These are phyloP conservation scores for Hydriomena furcata DNA, from an alignment of 2,888 invertebrate species.

Conservation along the genomic window DNA sequence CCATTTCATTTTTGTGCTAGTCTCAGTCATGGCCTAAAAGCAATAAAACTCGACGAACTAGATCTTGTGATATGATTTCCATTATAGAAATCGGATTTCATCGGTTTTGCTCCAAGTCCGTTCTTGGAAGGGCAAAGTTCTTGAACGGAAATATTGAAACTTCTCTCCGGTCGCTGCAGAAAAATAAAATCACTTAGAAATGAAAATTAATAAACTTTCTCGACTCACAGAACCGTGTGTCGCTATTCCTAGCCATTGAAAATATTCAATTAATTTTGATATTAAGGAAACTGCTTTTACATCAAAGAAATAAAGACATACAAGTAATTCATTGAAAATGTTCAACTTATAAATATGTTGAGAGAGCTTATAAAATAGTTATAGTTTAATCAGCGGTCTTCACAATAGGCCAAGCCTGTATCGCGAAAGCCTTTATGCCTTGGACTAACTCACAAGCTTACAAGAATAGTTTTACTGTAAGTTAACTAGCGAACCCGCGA, in stretches of 20 bases:
- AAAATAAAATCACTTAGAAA: slow-evolving; percentile 13
- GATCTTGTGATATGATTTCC: not conserved
- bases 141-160: slow-evolving; percentile 19
- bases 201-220: slow-evolving; percentile 16
- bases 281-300: not conserved
- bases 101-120: slow-evolving; percentile 5
- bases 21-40: too few relatives aligned
- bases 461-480: too few relatives aligned
- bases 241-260: not conserved
- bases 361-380: too few relatives aligned
- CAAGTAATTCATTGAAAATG: not conserved
- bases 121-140: not conserved
- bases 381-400: too few relatives aligned
- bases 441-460: too few relatives aligned
- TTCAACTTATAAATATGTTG: too few relatives aligned
- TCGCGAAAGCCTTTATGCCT: too few relatives aligned
- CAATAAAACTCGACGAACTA: too few relatives aligned
- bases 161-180: slow-evolving; percentile 10
- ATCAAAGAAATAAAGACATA: not conserved
- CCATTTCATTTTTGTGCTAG: too few relatives aligned
- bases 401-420: too few relatives aligned
- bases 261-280: not conserved
- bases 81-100: slow-evolving; percentile 8
- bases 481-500: too few relatives aligned
- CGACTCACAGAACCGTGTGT: not conserved